Percentiles rank a stretch among this genome's conserved stretches.
Conservation (phyloP, 2,113 vertebrate genomes). For the Taurulus bubalis region DNA sequence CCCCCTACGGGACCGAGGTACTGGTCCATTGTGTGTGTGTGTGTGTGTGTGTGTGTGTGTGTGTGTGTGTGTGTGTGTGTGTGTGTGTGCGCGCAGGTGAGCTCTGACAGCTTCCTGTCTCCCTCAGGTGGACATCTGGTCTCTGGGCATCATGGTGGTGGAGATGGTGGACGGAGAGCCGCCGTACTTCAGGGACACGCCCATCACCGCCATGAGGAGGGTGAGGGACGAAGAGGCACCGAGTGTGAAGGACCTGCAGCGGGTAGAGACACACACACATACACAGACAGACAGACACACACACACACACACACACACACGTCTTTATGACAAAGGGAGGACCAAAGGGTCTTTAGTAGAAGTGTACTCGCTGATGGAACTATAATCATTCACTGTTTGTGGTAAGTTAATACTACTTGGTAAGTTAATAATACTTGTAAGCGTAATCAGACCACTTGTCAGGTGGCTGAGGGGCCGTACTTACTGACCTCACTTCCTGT, state of each 20-base stretch:
- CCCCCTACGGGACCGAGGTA: conserved; percentile 90
- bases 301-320: conserved; percentile 4
- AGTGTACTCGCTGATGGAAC: no score
- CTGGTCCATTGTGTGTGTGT: no score
- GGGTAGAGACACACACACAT: conserved; percentile 74
- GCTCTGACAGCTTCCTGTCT: not conserved
- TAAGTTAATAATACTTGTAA: no score
- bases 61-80: no score
- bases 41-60: no score
- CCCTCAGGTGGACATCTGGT: conserved; percentile 93
- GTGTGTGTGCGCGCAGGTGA: not conserved
- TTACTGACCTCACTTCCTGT: conserved; percentile 31
- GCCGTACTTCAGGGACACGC: conserved; percentile 93
- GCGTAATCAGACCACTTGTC: no score
- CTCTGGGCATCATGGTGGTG: conserved; percentile 96
- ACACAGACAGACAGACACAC: conserved; percentile 3
- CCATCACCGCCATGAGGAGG: conserved; percentile 93
- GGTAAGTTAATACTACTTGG: no score
- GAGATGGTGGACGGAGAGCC: conserved; percentile 97
- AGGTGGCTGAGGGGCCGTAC: not conserved
- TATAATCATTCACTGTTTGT: no score
- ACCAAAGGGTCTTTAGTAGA: no score
- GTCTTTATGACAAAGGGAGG: not conserved
- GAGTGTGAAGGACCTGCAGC: conserved; percentile 86
- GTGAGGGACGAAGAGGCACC: conserved; percentile 90